Base-by-base conservation (phyloP, 2,797 vertebrate species). In the Phrynocephalus forsythii region DNA sequence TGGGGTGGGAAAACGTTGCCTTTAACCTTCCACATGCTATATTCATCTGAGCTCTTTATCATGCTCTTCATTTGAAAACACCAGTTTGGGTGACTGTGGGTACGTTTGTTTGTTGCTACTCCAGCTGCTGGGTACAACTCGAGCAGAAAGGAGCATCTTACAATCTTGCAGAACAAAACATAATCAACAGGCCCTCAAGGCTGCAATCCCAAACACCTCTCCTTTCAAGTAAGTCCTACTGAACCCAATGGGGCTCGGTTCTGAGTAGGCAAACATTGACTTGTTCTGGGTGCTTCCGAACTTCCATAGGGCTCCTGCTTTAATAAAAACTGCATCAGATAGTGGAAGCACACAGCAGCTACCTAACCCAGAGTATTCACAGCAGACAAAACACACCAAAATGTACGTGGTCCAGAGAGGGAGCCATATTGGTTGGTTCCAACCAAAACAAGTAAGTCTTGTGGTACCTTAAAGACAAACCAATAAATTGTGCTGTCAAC, bases 91-190 rank as follows among this genome's bases (percentile, higher is more conserved):
- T 44, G 38, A 5, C 38, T 44, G 38, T 44, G 38, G 38, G 38
- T 5, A 44, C 5, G 38, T 44, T 44, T 44, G 38, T 26, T 76
- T 56, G 13, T 18, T 68, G 63, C 63, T 0, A 3, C 0, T 44
- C 28, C 86, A 83, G 68, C 1, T 63, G 33, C 7, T 33, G 52
- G 33, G 33, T 71, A 16, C 24, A 33, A n/a, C 16, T 2, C 38
- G 0, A 48, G 72, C 82, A 8, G 33, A 11, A 0, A 1, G 1
- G 24, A 30, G 0, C 22, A 0, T 16, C 22, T 69, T 0, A 0
- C 0, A 9, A 80, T 44, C 1, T 8, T 82, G 10, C 81, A 48
- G 79, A 30, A 66, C 33, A 66, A 68, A 48, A 69, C 30, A 3
- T 24, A 13, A 30, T 0, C 4, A 2, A 52, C 15, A 26, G 11